Evolutionary conservation across 2,113 vertebrate genomes (phyloP).

Genomic region (Phrynosoma blainvillii): DNA sequence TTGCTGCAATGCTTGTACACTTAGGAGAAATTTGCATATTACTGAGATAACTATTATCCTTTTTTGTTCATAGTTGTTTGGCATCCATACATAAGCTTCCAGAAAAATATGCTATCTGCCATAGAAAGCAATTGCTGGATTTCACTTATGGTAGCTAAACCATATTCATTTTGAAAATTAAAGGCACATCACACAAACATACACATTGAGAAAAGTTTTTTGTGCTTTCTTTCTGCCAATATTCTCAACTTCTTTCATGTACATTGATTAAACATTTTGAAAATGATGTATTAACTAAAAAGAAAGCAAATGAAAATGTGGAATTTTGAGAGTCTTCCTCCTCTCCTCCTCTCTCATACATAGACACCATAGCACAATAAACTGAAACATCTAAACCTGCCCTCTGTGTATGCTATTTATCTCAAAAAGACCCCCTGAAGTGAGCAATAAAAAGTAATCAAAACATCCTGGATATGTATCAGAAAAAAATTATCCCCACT

Average conservation of each 20-base stretch:
- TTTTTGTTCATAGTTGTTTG: conserved; percentile 15
- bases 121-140: not conserved
- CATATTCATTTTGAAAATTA: not conserved
- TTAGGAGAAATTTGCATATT: conserved; percentile 22
- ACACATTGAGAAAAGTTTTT: not conserved
- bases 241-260: not conserved
- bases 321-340: not conserved
- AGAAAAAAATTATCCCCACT: not conserved
- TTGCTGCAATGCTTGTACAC: conserved; percentile 9
- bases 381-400: not conserved
- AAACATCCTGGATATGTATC: not conserved
- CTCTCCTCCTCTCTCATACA: not conserved
- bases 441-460: not conserved
- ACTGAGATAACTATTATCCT: conserved; percentile 28
- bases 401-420: not conserved
- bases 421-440: not conserved
- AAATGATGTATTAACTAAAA: not conserved
- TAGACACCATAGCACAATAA: not conserved
- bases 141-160: not conserved
- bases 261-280: not conserved
- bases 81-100: not conserved
- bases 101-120: not conserved
- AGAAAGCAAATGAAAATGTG: not conserved
- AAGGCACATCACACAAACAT: not conserved
- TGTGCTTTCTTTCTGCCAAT: not conserved